Evolutionary conservation across 2,888 invertebrate genomes (phyloP), one percentile per base, ranked within the genome.

Genomic region (Tetragonula carbonaria): DNA sequence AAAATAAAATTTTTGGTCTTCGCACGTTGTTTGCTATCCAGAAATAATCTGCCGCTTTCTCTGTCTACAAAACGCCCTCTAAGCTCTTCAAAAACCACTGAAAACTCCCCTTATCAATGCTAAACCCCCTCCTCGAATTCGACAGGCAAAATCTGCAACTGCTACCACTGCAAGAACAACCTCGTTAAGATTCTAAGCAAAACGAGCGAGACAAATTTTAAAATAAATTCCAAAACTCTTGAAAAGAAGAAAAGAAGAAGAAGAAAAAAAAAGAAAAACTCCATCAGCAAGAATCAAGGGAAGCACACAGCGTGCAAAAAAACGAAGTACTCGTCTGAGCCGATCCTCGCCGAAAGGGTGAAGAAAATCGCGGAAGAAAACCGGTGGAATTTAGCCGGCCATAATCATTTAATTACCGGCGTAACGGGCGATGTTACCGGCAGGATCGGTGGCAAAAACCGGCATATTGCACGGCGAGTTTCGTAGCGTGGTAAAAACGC

Each of bases 391-490:
- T 57, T 62, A 72, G n/a, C 33, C 62, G 21, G 51, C 65, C 57
- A 74, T 74, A 84, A 81, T 81, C 65, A 84, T 81, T 81, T 81
- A 84, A 84, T 84, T 84, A 84, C 70, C 80, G 57, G 18, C 65
- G 70, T 84, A 73, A 70, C 72, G 59, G 59, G 28, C 70, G 66
- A 74, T 71, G 77, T 59, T 53, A 33, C 33, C 65, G 59, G 16
- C 53, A 71, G 70, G 50, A 53, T 14, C 16, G 1, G 11, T 4
- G 6, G 38, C 65, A 82, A 79, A 82, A 82, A 79, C 18, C 45
- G 71, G 74, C 74, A 73, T 66, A 83, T 76, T 68, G 82, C 70
- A 67, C 72, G 45, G 38, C 11, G 33, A 53, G 75, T 59, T 53
- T 70, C 71, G 80, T n/a, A 67, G 74, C 75, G 38, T 6, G 2